Conservation (phyloP, 2,888 invertebrate genomes). For the Lithosia quadra region DNA sequence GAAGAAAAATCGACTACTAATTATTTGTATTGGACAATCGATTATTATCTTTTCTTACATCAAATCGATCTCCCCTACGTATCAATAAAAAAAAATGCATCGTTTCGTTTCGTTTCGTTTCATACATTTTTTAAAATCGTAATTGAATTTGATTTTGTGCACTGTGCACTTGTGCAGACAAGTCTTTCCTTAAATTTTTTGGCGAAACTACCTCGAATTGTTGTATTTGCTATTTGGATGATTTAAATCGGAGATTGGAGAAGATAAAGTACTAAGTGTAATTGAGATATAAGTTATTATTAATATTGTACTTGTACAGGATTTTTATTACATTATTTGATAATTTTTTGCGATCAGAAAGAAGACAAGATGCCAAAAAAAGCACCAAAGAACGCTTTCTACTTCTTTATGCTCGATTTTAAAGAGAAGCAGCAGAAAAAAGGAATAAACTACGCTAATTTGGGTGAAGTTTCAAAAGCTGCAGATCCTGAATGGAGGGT, state of each 20-base stretch:
- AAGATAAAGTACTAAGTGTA: background rate
- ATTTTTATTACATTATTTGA: background rate
- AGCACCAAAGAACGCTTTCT: constrained; percentile 70
- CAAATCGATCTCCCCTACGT: no score
- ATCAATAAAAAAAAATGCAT: no score
- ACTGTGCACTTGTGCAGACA: background rate
- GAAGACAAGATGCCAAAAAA: constrained; percentile 66
- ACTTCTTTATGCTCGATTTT: constrained; percentile 74
- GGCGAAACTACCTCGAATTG: background rate
- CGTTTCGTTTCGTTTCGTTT: no score
- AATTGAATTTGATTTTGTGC: background rate
- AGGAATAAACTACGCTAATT: constrained; percentile 65
- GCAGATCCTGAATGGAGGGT: constrained; percentile 78
- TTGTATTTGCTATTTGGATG: constrained; percentile 1
- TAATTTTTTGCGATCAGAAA: background rate
- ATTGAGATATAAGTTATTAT: background rate
- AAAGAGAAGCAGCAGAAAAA: constrained; percentile 69
- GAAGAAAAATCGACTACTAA: no score
- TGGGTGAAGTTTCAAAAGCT: constrained; percentile 69
- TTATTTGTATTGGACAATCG: no score
- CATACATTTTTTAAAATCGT: no score
- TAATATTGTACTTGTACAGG: background rate
- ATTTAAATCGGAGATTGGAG: background rate
- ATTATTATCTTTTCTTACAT: no score
- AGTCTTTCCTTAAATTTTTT: background rate